phyloP scores from a whole-genome alignment of 2,113 vertebrate genomes.

The Bombycilla garrulus region DNA sequence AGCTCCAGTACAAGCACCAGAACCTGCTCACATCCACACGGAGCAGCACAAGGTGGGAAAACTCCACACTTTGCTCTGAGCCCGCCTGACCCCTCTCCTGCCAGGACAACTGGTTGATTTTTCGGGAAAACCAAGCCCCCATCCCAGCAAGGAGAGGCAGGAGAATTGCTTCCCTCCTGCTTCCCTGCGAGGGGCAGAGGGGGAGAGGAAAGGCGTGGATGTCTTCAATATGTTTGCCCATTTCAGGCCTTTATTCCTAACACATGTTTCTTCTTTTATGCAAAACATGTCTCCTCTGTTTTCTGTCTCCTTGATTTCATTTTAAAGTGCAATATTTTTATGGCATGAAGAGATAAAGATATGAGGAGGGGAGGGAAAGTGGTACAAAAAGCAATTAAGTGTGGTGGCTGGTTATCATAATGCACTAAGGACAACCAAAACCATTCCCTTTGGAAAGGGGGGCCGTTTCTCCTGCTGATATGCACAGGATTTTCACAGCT shows the following conservation, averaged over 20 bases:
- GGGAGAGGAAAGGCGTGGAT: background rate
- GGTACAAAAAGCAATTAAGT: constrained; percentile 43
- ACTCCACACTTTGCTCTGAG: background rate
- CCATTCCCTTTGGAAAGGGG: background rate
- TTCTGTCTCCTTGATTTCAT: constrained; percentile 71
- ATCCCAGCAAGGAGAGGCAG: background rate
- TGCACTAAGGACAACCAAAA: background rate
- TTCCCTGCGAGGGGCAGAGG: background rate
- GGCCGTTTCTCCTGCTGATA: background rate
- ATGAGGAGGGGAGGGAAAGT: constrained; percentile 45
- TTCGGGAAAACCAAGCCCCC: background rate
- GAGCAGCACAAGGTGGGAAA: background rate
- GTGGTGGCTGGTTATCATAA: constrained; percentile 26
- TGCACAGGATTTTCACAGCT: background rate
- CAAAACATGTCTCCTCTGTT: constrained; percentile 69
- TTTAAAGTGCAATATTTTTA: constrained; percentile 67
- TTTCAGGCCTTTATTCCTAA: constrained; percentile 52
- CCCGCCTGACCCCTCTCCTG: background rate
- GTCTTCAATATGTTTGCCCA: constrained; percentile 58
- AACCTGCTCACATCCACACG: rapidly evolving
- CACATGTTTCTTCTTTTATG: constrained; percentile 70
- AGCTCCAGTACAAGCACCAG: background rate
- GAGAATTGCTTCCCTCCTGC: background rate
- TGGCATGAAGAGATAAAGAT: constrained; percentile 49
- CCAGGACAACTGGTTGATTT: background rate